Conservation (phyloP, 2,797 vertebrate species). For the Coccyzus lansbergi region DNA sequence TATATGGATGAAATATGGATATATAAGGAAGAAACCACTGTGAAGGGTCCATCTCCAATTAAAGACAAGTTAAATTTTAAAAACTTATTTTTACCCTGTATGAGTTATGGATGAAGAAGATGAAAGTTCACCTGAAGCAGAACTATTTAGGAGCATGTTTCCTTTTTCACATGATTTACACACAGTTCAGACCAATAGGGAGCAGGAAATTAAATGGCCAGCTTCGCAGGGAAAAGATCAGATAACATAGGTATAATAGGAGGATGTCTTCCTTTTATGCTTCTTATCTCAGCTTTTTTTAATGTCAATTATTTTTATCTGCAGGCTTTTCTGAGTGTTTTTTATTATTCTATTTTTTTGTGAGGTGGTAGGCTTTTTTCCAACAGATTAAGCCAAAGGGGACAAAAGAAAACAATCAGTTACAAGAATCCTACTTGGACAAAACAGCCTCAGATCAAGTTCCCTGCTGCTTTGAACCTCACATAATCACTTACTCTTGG, state of each 20-base stretch:
- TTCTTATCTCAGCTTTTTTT: constrained; percentile 12
- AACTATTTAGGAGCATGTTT: background rate
- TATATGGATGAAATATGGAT: background rate
- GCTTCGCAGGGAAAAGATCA: background rate
- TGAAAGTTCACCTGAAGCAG: background rate
- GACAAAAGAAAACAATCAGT: background rate
- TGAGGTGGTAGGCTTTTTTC: background rate
- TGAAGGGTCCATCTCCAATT: background rate
- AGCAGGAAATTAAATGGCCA: background rate
- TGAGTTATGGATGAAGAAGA: background rate
- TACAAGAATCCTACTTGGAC: background rate
- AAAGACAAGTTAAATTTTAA: background rate
- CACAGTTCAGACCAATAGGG: background rate
- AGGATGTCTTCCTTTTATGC: background rate
- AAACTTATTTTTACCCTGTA: background rate
- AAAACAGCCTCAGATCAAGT: constrained; percentile 9
- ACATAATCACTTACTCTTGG: background rate
- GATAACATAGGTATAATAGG: background rate
- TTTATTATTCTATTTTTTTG: background rate
- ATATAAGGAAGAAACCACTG: background rate
- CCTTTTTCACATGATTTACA: background rate
- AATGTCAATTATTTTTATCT: constrained; percentile 32
- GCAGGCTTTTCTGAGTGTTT: background rate
- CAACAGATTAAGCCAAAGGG: background rate
- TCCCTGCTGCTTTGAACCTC: constrained; percentile 1